Conservation (phyloP, 2,888 invertebrate species). For the Leptura quadrifasciata region DNA sequence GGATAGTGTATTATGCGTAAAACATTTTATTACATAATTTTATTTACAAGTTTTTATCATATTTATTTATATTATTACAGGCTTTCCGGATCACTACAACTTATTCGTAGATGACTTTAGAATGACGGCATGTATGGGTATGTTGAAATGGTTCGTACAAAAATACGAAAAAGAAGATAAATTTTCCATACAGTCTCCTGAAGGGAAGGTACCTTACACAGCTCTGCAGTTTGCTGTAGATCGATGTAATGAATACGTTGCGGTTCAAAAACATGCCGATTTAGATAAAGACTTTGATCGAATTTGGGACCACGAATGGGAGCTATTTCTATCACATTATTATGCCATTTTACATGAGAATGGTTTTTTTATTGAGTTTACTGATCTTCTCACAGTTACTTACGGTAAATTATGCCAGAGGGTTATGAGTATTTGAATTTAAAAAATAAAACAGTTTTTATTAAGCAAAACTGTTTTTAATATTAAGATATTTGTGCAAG, state of each 20-base stretch:
- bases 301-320: constrained; percentile 92
- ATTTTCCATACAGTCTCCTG: constrained; percentile 75
- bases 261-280: constrained; percentile 84
- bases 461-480: no score
- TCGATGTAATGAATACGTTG: constrained; percentile 83
- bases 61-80: constrained; percentile 50
- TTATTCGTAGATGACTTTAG: constrained; percentile 93
- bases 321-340: constrained; percentile 85
- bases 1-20: no score
- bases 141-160: constrained; percentile 86
- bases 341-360: constrained; percentile 81
- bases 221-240: constrained; percentile 89
- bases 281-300: constrained; percentile 79
- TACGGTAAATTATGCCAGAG: constrained; percentile 45
- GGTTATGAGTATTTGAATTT: neutral
- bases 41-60: no score
- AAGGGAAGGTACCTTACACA: constrained; percentile 84
- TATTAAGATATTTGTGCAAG: no score
- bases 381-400: constrained; percentile 47
- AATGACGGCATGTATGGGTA: constrained; percentile 89
- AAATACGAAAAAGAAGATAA: constrained; percentile 73
- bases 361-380: constrained; percentile 64
- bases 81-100: constrained; percentile 87
- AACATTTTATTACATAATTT: no score
- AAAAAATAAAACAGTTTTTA: neutral